Base-by-base conservation (phyloP, 2,113 vertebrate species). In the Poeciliopsis turrubarensis region DNA sequence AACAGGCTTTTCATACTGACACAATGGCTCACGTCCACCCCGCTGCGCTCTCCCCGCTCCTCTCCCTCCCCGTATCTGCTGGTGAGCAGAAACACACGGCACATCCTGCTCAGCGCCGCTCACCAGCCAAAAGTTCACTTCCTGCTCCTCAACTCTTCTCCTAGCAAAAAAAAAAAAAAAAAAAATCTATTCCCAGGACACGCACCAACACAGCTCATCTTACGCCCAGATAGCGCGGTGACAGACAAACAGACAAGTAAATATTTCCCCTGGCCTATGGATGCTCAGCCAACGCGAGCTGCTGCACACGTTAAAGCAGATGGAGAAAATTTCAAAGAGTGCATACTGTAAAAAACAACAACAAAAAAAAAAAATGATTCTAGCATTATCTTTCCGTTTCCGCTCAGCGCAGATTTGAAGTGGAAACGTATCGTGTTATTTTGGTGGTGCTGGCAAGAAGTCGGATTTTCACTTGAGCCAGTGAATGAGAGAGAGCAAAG, bases 61-160 rank as follows among this genome's bases (percentile, higher is more conserved):
- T 90, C 82, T 89, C 86, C 75, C 78, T 84, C 83, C 77, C 87
- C 68, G 60, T 93, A 92, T 92, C 91, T 92, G 84, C 77, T 83
- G 79, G 78, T 86, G 88, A 93, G 90, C 89, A 93, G 83, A 93
- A 93, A 91, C 92, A 93, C 90, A 85, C 82, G 66, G 89, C 83
- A 91, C 91, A 91, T 92, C 92, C 93, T 92, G 91, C 91, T 86
- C 84, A 60, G 68, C 77, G 70, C 86, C 68, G 80, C 89, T 70
- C 86, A 71, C 79, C 66, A 86, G 91, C 84, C 91, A 92, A 92
- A 87, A 92, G 86, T 91, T 92, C 89, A 92, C 91, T 92, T 93
- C 90, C 92, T 87, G 86, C 87, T 88, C 89, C 88, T 88, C 88
- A 30, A 83, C 87, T 88, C 78, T 62, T 84, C 86, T 89, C 86